Percentiles rank a stretch among this genome's conserved stretches.
Conservation (phyloP, 2,113 vertebrate genomes). For the Oostethus manadensis region DNA sequence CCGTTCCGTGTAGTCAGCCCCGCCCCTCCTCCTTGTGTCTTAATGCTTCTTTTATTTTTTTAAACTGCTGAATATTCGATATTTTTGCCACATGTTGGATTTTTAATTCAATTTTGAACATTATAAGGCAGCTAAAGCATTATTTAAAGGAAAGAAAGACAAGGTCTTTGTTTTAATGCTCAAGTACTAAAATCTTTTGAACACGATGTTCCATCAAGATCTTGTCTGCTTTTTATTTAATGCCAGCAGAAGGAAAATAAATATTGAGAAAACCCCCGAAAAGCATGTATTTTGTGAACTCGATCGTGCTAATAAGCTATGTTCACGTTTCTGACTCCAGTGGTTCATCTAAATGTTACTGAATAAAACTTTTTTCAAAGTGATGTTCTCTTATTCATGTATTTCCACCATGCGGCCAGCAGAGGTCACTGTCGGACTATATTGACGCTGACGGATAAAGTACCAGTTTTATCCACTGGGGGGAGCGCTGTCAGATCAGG, state of each 20-base stretch:
- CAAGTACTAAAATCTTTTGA: conserved; percentile 48
- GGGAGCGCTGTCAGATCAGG: too few relatives aligned
- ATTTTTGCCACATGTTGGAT: conserved; percentile 55
- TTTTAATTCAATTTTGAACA: conserved; percentile 58
- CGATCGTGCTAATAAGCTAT: conserved; percentile 66
- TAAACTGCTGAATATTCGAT: conserved; percentile 62
- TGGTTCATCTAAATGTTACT: conserved; percentile 70
- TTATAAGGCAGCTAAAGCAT: conserved; percentile 77
- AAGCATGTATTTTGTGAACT: conserved; percentile 60
- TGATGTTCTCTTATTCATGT: neutral
- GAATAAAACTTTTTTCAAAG: conserved; percentile 67
- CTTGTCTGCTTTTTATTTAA: neutral
- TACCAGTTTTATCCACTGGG: neutral
- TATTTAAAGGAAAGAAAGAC: conserved; percentile 52
- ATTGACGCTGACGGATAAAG: too few relatives aligned
- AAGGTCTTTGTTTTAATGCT: conserved; percentile 51
- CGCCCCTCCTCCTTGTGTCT: conserved; percentile 46
- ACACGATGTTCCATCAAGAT: conserved; percentile 37
- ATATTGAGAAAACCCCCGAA: conserved; percentile 39
- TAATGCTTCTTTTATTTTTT: conserved; percentile 39
- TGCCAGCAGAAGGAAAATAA: conserved; percentile 12
- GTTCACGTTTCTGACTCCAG: conserved; percentile 62
- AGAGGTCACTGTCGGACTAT: conserved; percentile 16
- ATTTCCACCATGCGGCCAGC: neutral
- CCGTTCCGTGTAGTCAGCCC: conserved; percentile 53